Evolutionary conservation across 2,888 invertebrate genomes (phyloP), one percentile per base, ranked within the genome.

Genomic region (Sialis fuliginosa): DNA sequence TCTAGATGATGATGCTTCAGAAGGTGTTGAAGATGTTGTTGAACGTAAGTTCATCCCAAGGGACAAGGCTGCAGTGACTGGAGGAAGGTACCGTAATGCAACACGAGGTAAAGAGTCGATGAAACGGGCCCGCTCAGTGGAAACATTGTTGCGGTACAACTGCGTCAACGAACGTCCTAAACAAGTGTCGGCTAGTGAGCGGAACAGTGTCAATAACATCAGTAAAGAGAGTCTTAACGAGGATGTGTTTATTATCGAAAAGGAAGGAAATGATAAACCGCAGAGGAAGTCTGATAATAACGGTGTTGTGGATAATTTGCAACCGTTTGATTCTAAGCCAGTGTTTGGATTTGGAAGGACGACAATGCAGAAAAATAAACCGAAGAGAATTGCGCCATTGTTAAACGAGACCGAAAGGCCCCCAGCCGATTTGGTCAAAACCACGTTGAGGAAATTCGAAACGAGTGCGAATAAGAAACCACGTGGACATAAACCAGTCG

Each of bases 351-450:
- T 33, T 40, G 42, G 31, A 41, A 10, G 22, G 31, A 4, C 33
- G 34, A 8, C 22, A 6, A 58, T 50, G 67, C 60, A 57, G 61
- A 61, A 49, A 62, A 72, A 74, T 55, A 65, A 68, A 61, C 71
- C 75, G 53, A 73, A 80, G 56, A 74, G 74, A 56, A 72, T 78
- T 54, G 71, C 68, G 53, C 79, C 71, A 1, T 66, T 81, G 42
- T 70, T 82, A 56, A 77, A 77, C 55, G 82, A 81, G 53, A 76
- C 77, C 9, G 89, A 89, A 57, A 72, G 88, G 44, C 92, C 92
- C 2, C 90, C 91, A 12, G 82, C 83, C 1, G 91, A 92, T 68
- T 78, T 90, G 53, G 92, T 92, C 49, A 86, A 85, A 56, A 81
- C 87, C 50, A 82, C 88, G 9, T 74, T 89, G 51, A 77, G 81